Base-by-base conservation (phyloP, 2,888 invertebrate species). In the Bimastos eiseni region DNA sequence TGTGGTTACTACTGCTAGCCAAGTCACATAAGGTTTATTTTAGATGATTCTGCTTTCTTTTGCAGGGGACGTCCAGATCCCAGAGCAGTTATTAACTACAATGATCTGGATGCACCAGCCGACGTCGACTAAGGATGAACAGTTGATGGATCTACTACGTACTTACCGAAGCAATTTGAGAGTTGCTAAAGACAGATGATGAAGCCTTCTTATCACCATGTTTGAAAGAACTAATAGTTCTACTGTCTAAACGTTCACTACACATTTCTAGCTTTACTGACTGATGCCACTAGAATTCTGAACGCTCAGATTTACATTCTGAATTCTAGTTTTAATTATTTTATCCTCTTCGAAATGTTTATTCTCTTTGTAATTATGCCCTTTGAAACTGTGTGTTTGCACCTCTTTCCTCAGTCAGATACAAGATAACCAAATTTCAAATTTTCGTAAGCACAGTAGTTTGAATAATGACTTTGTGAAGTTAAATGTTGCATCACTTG, bases 51-150 rank as follows among this genome's bases (percentile, higher is more conserved):
- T 41, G 49, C 30, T 37, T 41, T 41, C 33, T 36, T 84, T 37
- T 84, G 21, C 55, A 93, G 94, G 49, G 91, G 92, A 36, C 93
- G 95, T 49, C 93, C 94, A 70, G 96, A 96, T 93, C 95, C 95
- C 13, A 96, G 98, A 95, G 97, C 97, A 95, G 96, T 97, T 95
- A 96, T 98, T 95, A 97, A 97, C 95, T 98, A 98, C 96, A 97
- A 97, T 96, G 98, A 98, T 96, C 96, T 98, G 96, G 98, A 98
- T 96, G 97, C 97, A 95, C 97, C 97, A 21, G 96, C 95, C 96
- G 97, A 97, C 95, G 86, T 86, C 36, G 86, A 86, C n/a, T 86
- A 36, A 86, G 33, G 37, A 70, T 49, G 49, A 49, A 24, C 70
- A 8, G 70, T 70, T 70, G 70, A 70, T 70, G 70, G n/a, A 70